Conservation (phyloP, 2,888 invertebrate species). For the Scaeva pyrastri region DNA sequence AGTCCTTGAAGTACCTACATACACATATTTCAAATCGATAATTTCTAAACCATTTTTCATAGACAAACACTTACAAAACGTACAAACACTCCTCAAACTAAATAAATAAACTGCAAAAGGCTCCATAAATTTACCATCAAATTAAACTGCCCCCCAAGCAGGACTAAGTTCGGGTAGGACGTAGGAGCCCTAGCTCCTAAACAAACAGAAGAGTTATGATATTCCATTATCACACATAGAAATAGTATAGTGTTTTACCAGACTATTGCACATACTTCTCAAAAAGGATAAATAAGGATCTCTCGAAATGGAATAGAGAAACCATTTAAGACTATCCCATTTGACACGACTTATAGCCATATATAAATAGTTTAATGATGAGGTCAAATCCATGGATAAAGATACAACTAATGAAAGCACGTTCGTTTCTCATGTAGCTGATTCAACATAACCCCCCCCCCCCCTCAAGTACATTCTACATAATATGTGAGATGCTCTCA, state of each 20-base stretch:
- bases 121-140: conserved; percentile 5
- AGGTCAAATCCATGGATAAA: conserved; percentile 10
- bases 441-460: not conserved
- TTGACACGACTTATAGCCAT: conserved; percentile 37
- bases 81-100: not conserved
- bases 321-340: conserved; percentile 28
- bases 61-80: not conserved
- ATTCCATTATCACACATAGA: conserved; percentile 12
- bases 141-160: not conserved
- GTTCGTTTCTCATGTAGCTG: conserved; percentile 6
- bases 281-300: not conserved
- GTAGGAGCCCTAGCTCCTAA: too few species aligned
- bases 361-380: conserved; percentile 3
- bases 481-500: too few species aligned
- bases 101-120: conserved; percentile 5
- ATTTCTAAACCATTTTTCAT: not conserved
- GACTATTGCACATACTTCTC: not conserved
- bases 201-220: conserved; percentile 8
- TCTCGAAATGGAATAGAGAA: not conserved
- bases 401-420: conserved; percentile 36
- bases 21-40: too few species aligned
- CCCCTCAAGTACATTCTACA: not conserved
- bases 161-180: not conserved
- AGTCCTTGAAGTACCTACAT: too few species aligned
- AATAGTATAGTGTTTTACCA: conserved; percentile 8